Evolutionary conservation across 2,113 vertebrate species (phyloP).

Genomic region (Scortum barcoo): DNA sequence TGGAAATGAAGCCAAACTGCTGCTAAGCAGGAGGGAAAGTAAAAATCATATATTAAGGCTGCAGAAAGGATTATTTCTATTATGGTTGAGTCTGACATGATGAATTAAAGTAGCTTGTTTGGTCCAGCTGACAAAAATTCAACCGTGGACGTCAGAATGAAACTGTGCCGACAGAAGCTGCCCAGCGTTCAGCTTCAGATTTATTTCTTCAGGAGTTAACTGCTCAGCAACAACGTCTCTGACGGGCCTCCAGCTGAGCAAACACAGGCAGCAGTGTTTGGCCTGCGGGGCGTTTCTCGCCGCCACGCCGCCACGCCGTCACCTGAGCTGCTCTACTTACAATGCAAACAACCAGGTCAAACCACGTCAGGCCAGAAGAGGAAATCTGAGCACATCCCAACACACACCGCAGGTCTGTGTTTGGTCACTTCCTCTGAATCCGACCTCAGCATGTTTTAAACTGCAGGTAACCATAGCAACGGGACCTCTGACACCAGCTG

Average conservation of each 20-base stretch:
- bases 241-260: neutral
- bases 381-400: neutral
- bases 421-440: neutral
- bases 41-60: too few species aligned
- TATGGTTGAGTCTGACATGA: too few species aligned
- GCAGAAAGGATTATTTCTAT: too few species aligned
- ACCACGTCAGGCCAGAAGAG: neutral
- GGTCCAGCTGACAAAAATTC: too few species aligned
- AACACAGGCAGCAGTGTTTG: constrained; percentile 23
- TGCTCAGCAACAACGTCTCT: neutral
- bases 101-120: too few species aligned
- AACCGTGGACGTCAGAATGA: too few species aligned
- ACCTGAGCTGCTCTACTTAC: constrained; percentile 22
- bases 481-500: too few species aligned
- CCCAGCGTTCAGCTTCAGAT: neutral
- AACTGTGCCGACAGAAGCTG: too few species aligned
- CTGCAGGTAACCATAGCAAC: neutral
- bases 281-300: constrained; percentile 11
- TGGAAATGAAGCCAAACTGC: too few species aligned
- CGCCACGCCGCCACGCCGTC: neutral
- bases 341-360: constrained; percentile 36
- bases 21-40: too few species aligned
- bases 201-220: too few species aligned
- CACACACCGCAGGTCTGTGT: neutral
- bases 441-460: too few species aligned